Percentiles rank a stretch among this genome's conserved stretches.
Conservation (phyloP, 2,888 invertebrate genomes). For the Parnassius smintheus region DNA sequence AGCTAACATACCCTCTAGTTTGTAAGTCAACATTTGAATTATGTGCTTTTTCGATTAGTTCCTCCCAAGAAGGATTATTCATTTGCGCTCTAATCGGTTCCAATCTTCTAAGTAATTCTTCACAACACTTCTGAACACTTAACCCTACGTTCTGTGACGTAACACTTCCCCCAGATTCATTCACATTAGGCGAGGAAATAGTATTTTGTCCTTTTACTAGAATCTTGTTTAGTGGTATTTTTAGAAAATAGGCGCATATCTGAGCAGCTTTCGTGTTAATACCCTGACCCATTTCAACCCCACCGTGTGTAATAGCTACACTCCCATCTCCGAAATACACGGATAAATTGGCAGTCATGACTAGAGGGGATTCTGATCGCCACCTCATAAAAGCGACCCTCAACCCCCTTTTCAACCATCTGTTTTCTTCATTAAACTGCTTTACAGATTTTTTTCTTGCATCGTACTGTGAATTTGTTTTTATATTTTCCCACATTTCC, state of each 20-base stretch:
- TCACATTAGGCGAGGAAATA: conserved; percentile 83
- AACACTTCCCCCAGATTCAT: conserved; percentile 84
- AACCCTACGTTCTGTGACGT: conserved; percentile 51
- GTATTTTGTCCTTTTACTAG: conserved; percentile 83
- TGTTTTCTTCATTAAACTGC: conserved; percentile 84
- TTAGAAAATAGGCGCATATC: conserved; percentile 83
- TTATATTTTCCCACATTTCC: conserved; percentile 75
- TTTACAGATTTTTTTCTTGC: conserved; percentile 67
- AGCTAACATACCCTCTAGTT: conserved; percentile 72
- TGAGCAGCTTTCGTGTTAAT: conserved; percentile 86
- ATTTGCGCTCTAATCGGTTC: conserved; percentile 69
- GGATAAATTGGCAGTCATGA: conserved; percentile 81
- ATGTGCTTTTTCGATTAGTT: conserved; percentile 76
- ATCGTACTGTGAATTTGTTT: conserved; percentile 66
- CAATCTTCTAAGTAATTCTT: conserved; percentile 44
- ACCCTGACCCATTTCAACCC: conserved; percentile 91
- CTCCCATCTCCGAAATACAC: conserved; percentile 87
- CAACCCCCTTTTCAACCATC: conserved; percentile 90
- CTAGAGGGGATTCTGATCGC: conserved; percentile 68
- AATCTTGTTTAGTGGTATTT: conserved; percentile 83
- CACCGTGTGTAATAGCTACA: conserved; percentile 86
- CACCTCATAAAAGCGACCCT: conserved; percentile 86
- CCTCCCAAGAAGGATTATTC: conserved; percentile 76
- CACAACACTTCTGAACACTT: conserved; percentile 45
- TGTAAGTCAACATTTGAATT: conserved; percentile 75